These are phyloP conservation scores for Cynocephalus volans DNA, from an alignment of 2,113 vertebrate species.

Conservation along the genomic window DNA sequence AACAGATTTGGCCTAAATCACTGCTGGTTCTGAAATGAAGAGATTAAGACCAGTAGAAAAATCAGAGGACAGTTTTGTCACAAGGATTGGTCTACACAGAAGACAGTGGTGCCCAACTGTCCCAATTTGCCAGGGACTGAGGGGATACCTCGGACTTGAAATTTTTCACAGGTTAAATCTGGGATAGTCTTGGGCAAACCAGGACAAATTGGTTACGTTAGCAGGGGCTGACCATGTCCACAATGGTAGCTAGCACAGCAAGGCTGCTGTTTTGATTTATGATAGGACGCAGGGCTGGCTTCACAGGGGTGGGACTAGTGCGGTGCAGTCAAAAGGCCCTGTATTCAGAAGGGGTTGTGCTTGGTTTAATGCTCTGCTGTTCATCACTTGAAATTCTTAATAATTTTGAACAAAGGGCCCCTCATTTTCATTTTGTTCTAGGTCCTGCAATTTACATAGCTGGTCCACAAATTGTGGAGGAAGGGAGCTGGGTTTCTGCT, in stretches of 20 bases:
- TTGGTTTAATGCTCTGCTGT: background rate
- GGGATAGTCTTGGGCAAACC: background rate
- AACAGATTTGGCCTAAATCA: background rate
- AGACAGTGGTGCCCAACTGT: background rate
- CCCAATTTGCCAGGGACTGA: background rate
- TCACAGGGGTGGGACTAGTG: fast-evolving
- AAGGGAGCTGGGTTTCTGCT: background rate
- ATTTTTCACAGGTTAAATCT: background rate
- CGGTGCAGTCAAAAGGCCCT: no score
- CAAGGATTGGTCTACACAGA: background rate
- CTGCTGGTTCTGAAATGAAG: background rate
- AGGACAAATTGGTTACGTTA: background rate
- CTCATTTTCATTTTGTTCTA: background rate
- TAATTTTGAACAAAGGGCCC: background rate
- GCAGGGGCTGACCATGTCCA: background rate
- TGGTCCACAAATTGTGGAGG: background rate
- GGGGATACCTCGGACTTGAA: background rate
- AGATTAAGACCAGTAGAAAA: background rate
- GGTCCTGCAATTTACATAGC: background rate
- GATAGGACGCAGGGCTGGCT: background rate
- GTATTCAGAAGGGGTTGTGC: fast-evolving
- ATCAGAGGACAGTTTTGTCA: background rate
- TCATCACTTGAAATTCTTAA: background rate
- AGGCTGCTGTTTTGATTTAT: background rate
- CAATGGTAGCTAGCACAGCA: fast-evolving